Evolutionary conservation across 2,797 vertebrate species (phyloP), one percentile per base, ranked within the genome.

Genomic region (Malacoctenus gilli): DNA sequence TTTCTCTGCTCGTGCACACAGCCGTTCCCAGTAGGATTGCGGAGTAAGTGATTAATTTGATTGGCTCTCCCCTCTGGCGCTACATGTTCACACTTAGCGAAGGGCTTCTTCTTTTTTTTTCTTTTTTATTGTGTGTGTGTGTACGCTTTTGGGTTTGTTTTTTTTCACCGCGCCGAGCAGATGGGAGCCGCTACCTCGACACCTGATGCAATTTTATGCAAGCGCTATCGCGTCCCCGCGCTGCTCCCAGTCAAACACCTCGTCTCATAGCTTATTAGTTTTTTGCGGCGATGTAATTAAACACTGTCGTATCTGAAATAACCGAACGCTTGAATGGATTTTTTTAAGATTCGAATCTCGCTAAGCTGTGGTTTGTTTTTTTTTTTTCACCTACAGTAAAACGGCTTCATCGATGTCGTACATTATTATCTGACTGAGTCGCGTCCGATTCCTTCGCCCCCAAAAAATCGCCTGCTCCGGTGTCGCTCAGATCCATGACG

Each of bases 11-110:
- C 68, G 77, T 68, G 59, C 68, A 64, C 60, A 55, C 77, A 59
- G 72, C 34, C 30, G 54, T 64, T 85, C 85, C 84, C 87, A 42
- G 62, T 53, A 44, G 86, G 66, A 57, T 68, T 83, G 79, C 80
- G 64, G 74, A 79, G 73, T 64, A 79, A 65, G 84, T 88, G 83
- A 87, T 90, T 87, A 72, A 88, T 87, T 78, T 87, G 85, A 87
- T 89, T 87, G 83, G 70, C 67, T 71, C 75, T 52, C 57, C 78
- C 84, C 85, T 84, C 82, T 14, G 67, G 81, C 68, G 9, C 54
- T 65, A 31, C 60, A 67, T 67, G 51, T 21, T 22, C 59, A 58
- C 44, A 68, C 70, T 68, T 58, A 57, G 54, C 22, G 4, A n/a
- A n/a, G n/a, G n/a, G n/a, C n/a, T n/a, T n/a, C n/a, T n/a, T n/a